These are phyloP conservation scores for Thelaira solivaga DNA, from an alignment of 2,888 invertebrate genomes.

Conservation along the genomic window DNA sequence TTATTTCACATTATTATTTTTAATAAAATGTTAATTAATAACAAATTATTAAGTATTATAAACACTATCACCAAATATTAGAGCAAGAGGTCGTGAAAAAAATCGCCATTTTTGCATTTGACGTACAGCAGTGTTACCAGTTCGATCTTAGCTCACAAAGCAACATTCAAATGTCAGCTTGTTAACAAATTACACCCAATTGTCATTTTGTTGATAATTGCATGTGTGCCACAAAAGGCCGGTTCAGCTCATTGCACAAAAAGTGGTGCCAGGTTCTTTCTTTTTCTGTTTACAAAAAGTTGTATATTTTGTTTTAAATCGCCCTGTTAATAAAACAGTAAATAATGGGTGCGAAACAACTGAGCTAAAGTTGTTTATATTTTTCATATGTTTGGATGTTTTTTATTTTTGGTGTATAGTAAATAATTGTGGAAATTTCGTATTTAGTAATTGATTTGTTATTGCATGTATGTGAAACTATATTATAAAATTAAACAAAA, in stretches of 20 bases:
- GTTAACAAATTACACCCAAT: too few relatives aligned
- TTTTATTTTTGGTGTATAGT: background rate
- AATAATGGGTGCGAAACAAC: background rate
- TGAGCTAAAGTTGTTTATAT: constrained; percentile 47
- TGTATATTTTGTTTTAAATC: background rate
- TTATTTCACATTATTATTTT: background rate
- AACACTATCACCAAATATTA: constrained; percentile 35
- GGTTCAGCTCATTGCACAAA: too few relatives aligned
- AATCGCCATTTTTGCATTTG: constrained; percentile 50
- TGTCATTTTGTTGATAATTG: too few relatives aligned
- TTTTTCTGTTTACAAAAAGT: background rate
- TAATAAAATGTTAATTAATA: constrained; percentile 13
- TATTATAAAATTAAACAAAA: too few relatives aligned
- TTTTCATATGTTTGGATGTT: constrained; percentile 29
- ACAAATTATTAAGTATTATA: constrained; percentile 36
- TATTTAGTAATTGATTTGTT: background rate
- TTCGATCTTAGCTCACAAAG: background rate
- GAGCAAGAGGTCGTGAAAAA: constrained; percentile 45
- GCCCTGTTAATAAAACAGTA: background rate
- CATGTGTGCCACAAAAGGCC: too few relatives aligned
- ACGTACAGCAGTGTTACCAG: constrained; percentile 5
- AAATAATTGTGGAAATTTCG: constrained; percentile 5
- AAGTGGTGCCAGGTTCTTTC: background rate
- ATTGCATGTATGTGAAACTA: background rate
- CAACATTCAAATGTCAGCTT: too few relatives aligned